These are phyloP conservation scores for Natator depressus DNA, from an alignment of 2,113 vertebrate species.

Conservation along the genomic window DNA sequence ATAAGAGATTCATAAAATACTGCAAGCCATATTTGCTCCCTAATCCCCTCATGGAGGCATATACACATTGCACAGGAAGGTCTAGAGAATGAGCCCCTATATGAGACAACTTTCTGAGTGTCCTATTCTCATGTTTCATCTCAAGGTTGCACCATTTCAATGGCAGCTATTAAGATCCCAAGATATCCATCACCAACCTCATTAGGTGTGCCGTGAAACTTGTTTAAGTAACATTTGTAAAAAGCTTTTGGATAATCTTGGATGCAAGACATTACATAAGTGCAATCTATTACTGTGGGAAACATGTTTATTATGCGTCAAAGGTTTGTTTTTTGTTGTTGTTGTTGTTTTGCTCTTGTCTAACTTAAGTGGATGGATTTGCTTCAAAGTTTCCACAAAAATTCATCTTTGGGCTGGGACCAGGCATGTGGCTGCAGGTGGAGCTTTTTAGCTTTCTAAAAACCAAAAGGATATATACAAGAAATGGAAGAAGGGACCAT, in stretches of 20 bases:
- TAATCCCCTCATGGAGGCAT: background rate
- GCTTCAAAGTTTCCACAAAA: background rate
- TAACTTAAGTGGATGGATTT: background rate
- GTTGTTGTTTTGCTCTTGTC: background rate
- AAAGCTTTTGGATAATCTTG: background rate
- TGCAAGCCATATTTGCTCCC: background rate
- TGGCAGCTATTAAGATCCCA: background rate
- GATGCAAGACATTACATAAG: background rate
- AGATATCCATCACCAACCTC: background rate
- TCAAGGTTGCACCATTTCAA: background rate
- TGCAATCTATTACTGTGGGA: background rate
- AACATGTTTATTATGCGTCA: background rate
- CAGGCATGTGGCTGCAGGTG: fast-evolving
- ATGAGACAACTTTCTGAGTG: background rate
- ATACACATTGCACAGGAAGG: background rate
- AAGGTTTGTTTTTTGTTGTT: background rate
- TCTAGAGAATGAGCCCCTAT: background rate
- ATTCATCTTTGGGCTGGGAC: fast-evolving
- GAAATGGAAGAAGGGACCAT: too few relatives aligned
- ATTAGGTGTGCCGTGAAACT: background rate
- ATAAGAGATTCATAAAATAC: background rate
- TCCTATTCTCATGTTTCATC: background rate
- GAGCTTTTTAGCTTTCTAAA: too few relatives aligned
- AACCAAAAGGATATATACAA: too few relatives aligned
- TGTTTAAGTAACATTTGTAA: background rate